Percentiles rank a stretch among this genome's conserved stretches.
Conservation (phyloP, 2,797 vertebrate genomes). For the Meda fulgida region DNA sequence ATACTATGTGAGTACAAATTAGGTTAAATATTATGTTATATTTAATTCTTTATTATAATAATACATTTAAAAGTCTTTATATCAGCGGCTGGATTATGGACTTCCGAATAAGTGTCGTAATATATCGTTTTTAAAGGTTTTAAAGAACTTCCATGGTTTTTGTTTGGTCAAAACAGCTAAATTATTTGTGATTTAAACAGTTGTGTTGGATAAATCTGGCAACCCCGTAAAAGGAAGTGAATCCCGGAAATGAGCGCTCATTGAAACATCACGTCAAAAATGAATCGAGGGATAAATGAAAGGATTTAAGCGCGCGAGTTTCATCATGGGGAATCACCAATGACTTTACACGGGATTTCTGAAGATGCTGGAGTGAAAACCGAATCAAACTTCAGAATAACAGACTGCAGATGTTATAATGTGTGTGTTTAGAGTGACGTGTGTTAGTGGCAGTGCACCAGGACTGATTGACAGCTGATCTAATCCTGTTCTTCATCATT, state of each 20-base stretch:
- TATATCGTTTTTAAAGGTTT: neutral
- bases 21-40: neutral
- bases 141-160: neutral
- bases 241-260: constrained; percentile 36
- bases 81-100: too few species aligned
- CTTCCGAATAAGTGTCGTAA: too few species aligned
- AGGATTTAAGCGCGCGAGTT: neutral
- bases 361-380: neutral
- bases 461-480: constrained; percentile 25
- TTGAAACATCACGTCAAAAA: constrained; percentile 38
- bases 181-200: rapidly evolving
- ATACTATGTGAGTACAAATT: rapidly evolving
- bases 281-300: neutral
- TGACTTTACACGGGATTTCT: neutral
- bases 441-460: constrained; percentile 2
- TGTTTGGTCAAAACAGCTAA: neutral
- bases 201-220: constrained; percentile 21
- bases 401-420: neutral
- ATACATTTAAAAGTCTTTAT: neutral
- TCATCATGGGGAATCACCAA: neutral
- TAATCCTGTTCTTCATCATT: neutral
- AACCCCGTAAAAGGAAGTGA: constrained; percentile 12
- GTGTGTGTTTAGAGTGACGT: constrained; percentile 25
- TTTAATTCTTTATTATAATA: neutral
- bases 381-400: neutral